These are phyloP conservation scores for Trogon surrucura DNA, from an alignment of 2,113 vertebrate genomes.

Conservation along the genomic window DNA sequence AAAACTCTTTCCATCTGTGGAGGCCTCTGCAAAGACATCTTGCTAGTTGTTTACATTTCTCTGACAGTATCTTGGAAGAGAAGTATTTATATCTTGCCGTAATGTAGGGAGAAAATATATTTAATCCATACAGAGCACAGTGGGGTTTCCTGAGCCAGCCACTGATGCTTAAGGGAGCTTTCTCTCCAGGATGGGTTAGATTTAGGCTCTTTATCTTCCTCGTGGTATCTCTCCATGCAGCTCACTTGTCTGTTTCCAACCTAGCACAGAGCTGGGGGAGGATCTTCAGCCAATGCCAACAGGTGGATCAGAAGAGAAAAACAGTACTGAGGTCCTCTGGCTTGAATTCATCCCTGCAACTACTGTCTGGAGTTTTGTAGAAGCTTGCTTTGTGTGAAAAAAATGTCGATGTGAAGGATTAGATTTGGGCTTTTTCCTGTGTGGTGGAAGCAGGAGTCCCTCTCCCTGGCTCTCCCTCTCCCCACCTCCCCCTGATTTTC, in stretches of 20 bases:
- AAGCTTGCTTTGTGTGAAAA: neutral
- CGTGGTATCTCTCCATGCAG: neutral
- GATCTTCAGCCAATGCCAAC: neutral
- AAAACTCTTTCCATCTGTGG: neutral
- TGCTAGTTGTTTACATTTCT: neutral
- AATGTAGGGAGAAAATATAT: neutral
- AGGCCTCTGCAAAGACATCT: neutral
- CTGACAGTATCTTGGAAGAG: neutral
- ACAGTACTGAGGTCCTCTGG: rapidly evolving
- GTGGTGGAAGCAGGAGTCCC: neutral
- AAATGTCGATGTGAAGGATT: neutral
- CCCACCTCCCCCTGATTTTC: rapidly evolving
- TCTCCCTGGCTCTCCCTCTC: neutral
- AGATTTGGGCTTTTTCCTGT: neutral
- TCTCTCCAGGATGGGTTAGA: neutral
- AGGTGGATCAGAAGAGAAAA: neutral
- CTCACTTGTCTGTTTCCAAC: rapidly evolving
- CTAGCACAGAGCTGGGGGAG: neutral
- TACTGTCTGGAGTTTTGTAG: neutral
- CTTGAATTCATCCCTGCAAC: rapidly evolving
- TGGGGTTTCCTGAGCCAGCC: neutral
- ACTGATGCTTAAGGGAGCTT: neutral
- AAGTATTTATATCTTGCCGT: neutral
- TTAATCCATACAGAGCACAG: neutral
- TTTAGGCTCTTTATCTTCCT: neutral